phyloP scores from a whole-genome alignment of 2,888 invertebrate genomes.

The Mimachlamys varia region DNA sequence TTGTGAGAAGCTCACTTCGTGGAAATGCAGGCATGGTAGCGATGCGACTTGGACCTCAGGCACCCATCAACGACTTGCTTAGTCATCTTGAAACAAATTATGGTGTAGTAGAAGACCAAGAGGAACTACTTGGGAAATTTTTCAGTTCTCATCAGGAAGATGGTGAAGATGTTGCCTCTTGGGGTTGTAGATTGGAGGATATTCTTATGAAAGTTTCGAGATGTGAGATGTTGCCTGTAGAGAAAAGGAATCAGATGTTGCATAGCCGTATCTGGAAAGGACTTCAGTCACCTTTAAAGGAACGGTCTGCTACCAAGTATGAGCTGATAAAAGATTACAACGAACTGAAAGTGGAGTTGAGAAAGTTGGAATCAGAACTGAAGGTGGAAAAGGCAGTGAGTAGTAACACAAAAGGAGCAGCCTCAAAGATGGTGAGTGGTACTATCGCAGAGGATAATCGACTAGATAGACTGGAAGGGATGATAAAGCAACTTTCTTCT shows the following conservation, averaged over 20 bases:
- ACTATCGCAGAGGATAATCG: too few species aligned
- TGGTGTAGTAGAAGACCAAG: not conserved
- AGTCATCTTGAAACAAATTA: not conserved
- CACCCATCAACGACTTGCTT: not conserved
- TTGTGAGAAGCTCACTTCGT: not conserved
- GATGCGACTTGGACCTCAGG: conserved; percentile 24
- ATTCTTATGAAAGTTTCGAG: not conserved
- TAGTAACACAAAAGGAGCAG: too few species aligned
- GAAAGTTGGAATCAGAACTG: too few species aligned
- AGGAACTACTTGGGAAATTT: not conserved
- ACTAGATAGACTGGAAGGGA: too few species aligned
- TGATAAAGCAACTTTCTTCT: too few species aligned
- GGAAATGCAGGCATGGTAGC: not conserved
- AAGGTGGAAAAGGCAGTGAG: too few species aligned
- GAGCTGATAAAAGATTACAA: too few species aligned
- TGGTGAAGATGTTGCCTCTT: not conserved
- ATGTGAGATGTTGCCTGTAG: not conserved
- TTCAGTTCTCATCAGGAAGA: not conserved
- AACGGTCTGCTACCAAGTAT: not conserved
- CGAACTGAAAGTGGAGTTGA: too few species aligned
- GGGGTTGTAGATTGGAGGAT: not conserved
- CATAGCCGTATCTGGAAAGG: conserved; percentile 29
- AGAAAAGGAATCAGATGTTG: not conserved
- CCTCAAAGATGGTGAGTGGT: too few species aligned
- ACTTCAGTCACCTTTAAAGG: conserved; percentile 7